Base-by-base conservation (phyloP, 2,888 invertebrate species). In the Dicyrtomina minuta region DNA sequence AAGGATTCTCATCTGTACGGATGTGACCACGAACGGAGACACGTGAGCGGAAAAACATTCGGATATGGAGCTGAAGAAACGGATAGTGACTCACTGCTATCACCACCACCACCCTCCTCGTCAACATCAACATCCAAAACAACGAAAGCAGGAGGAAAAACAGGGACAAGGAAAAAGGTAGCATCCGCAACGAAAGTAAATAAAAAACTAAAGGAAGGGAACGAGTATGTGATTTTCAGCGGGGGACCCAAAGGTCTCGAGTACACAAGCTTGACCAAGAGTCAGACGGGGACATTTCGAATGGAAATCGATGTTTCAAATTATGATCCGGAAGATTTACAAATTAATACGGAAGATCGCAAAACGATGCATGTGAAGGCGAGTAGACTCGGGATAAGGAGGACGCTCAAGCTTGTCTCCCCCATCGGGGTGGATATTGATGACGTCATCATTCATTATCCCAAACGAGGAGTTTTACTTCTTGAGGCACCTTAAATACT, bases 341-440 rank as follows among this genome's bases (percentile, higher is more conserved):
- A 22, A 1, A 66, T 66, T 12, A 27, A 13, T 24, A 66, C 66
- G 2, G 66, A 66, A 44, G 43, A 66, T 56, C 41, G 41, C 24
- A 53, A 55, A 41, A 66, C 66, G 1, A 66, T 66, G 66, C 66
- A 66, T 22, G 66, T 66, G 17, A 66, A 66, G 39, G 66, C 66
- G 1, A 43, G 15, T 5, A 26, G 24, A 24, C 15, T 8, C 26
- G 66, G 66, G 2, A 26, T 24, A n/a, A 53, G 66, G 43, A 66
- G 44, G 17, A 66, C 66, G 8, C 39, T 66, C 10, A 66, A 66
- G 24, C 55, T 66, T 1, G 24, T 66, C 1, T 66, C 66, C 1
- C 66, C 66, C 2, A 17, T 22, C 24, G 66, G 66, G 13, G 43
- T 66, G 12, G 66, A 66, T 13, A 56, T 66, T n/a, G 66, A 66